These are phyloP conservation scores for Pyrocoelia pectoralis DNA, from an alignment of 2,888 invertebrate genomes.

Conservation along the genomic window DNA sequence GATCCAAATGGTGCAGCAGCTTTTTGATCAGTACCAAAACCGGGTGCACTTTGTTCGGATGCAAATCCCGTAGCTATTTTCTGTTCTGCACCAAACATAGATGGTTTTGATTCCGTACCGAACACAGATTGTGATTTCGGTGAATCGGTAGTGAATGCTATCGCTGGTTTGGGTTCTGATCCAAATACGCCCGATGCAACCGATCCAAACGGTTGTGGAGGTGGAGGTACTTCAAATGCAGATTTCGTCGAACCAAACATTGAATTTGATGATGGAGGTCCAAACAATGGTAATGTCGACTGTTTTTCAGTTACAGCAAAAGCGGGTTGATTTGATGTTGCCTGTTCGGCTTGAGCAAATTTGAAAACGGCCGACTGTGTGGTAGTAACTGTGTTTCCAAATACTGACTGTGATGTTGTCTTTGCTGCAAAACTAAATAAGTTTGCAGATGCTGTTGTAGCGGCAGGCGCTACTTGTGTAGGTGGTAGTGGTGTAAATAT, in stretches of 20 bases:
- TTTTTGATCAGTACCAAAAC: neutral
- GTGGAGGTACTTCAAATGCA: conserved; percentile 3
- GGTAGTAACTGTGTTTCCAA: conserved; percentile 39
- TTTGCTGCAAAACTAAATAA: conserved; percentile 22
- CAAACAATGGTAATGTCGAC: conserved; percentile 15
- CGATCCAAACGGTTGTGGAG: conserved; percentile 9
- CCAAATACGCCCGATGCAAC: conserved; percentile 3
- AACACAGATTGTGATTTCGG: conserved; percentile 2
- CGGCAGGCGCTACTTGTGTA: conserved; percentile 28
- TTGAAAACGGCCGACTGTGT: conserved; percentile 37
- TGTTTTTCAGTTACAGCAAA: conserved; percentile 17
- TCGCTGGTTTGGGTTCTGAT: conserved; percentile 4
- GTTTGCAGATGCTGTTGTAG: conserved; percentile 18
- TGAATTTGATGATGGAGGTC: neutral
- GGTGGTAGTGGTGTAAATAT: conserved; percentile 18
- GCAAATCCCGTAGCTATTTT: conserved; percentile 34
- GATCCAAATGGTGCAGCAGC: conserved; percentile 24
- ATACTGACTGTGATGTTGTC: conserved; percentile 26
- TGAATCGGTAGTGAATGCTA: neutral
- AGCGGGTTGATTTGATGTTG: conserved; percentile 21
- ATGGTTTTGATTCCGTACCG: neutral
- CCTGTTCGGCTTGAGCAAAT: conserved; percentile 24
- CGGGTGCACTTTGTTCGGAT: conserved; percentile 6
- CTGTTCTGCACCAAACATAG: conserved; percentile 30
- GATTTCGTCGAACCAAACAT: conserved; percentile 16